phyloP scores from a whole-genome alignment of 2,797 vertebrate species.

The Melanogrammus aeglefinus region DNA sequence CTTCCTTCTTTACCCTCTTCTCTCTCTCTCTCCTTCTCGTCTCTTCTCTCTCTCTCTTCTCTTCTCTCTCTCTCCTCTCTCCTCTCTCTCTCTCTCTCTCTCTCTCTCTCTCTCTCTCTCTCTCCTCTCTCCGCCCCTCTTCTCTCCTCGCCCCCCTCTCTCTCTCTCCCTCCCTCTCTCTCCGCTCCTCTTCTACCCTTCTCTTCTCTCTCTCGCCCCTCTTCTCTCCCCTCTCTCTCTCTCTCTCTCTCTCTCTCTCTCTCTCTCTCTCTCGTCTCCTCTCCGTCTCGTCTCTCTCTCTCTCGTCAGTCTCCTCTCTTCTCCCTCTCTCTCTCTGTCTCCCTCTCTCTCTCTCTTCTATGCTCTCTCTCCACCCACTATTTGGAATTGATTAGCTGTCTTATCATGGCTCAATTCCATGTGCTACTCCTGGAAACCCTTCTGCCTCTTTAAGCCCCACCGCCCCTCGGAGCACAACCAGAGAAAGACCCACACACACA shows the following conservation, averaged over 20 bases:
- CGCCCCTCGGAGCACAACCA: conserved; percentile 3
- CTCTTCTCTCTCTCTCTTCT: conserved; percentile 22
- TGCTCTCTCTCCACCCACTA: conserved; percentile 64
- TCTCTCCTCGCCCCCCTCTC: no score
- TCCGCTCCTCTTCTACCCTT: no score
- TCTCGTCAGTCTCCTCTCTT: no score
- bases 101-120: conserved; percentile 38
- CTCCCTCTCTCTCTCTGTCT: no score
- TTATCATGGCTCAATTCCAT: conserved; percentile 48
- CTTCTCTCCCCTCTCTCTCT: conserved; percentile 35
- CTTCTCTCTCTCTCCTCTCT: no score
- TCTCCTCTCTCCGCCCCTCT: no score
- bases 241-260: conserved; percentile 59
- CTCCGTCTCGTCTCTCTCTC: conserved; percentile 57
- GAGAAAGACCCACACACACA: no score
- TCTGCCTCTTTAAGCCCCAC: conserved; percentile 19
- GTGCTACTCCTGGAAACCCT: conserved; percentile 26
- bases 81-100: conserved; percentile 39
- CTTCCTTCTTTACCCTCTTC: conserved; percentile 34
- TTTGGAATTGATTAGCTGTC: conserved; percentile 75
- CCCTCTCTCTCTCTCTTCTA: conserved; percentile 52
- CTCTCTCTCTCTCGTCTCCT: conserved; percentile 65
- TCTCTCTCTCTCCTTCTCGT: conserved; percentile 60
- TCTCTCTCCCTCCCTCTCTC: no score
- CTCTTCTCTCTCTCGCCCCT: conserved; percentile 24